Evolutionary conservation across 1,140 invertebrate genomes (phyloP), one percentile per base, ranked within the genome.

Genomic region (Diachasmimorpha longicaudata): DNA sequence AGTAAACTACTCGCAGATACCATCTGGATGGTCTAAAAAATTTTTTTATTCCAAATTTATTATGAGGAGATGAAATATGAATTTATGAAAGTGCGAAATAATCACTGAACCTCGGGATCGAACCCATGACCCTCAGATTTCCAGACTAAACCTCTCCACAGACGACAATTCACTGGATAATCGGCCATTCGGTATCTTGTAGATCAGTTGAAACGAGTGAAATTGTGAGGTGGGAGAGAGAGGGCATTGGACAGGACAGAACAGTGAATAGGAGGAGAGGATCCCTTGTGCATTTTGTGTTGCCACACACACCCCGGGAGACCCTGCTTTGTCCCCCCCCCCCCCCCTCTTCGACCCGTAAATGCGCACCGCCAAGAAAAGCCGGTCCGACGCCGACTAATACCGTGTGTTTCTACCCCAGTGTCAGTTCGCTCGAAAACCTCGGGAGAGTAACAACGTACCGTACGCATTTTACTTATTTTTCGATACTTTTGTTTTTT

Each of bases 351-450:
- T 63, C 58, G 13, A 39, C 36, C 42, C 36, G 13, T 10, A 13
- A 42, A 42, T 42, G 39, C 39, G 39, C 21, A 23, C 66, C 44
- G 21, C 46, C 68, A 70, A 70, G 48, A 70, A 42, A 70, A 70
- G 23, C 37, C 58, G 36, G 37, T 74, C 21, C 72, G 55, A 36
- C 23, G 23, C 21, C 23, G 19, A 63, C 58, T 63, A 69, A 36
- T 52, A 39, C 42, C 44, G 25, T 70, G 36, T 76, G 46, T 76
- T 55, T 58, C 69, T 31, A 63, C 19, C 23, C 23, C 21, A 63
- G 58, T 76, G 68, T 70, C 74, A 76, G 74, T 76, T 66, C 21
- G 74, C 37, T 69, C 37, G 42, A 70, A 71, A 76, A 31, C 74
- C 52, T 76, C 74, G 74, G 48, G 67, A 67, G 69, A 70, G 69